Evolutionary conservation across 2,797 vertebrate genomes (phyloP), one percentile per base, ranked within the genome.

Genomic region (Characodon lateralis): DNA sequence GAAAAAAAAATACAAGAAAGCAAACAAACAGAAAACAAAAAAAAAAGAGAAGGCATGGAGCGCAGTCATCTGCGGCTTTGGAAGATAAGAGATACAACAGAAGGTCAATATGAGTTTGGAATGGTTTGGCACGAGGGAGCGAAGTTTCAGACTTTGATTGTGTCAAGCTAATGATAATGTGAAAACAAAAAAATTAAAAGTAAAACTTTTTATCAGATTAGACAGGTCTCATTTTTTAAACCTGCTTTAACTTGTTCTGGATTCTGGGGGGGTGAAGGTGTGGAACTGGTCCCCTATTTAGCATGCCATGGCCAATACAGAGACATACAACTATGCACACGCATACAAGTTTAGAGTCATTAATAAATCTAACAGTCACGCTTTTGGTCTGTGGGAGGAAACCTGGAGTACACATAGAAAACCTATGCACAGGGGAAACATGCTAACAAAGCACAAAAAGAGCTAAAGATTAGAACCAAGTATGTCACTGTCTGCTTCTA

Each of bases 1-100:
- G 14, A 39, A 31, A 46, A 61, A 73, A 39, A 65, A 58, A 79
- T 39, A 66, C 18, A 66, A 66, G 63, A 66, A 39, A 41, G 31
- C 20, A 66, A 66, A 65, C 71, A 74, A 74, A 74, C 24, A 79
- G 28, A 72, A 74, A 74, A 74, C 5, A 76, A 35, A 70, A 43
- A 81, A 81, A 35, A 80, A 13, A 16, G 76, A 79, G 61, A 51
- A 59, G 73, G 68, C 59, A 2, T 74, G 58, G 84, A 77, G 69
- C 7, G 9, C 55, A 61, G 83, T 86, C 72, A 55, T 85, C 76
- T 81, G 80, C 79, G 79, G 78, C 81, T 71, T 41, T 22, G 69
- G 73, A 78, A 80, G 78, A 88, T 78, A 74, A 87, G 78, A 5
- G 41, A 51, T 24, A 43, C 28, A 80, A 78, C 14, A 78, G 39